Evolutionary conservation across 1,140 invertebrate species (phyloP).

Genomic region (Ooceraea biroi): DNA sequence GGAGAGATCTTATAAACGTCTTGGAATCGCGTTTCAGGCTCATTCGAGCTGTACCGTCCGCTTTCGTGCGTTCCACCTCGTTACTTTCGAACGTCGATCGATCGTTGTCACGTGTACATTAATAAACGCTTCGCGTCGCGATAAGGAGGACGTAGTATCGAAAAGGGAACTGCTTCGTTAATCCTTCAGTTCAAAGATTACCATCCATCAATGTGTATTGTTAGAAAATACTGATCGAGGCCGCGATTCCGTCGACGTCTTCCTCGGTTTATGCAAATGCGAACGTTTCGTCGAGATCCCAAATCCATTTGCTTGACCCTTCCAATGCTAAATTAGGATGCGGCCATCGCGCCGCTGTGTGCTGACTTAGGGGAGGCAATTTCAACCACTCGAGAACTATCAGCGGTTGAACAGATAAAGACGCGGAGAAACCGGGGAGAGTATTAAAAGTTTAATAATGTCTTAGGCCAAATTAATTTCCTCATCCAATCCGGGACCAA

Average conservation of each 20-base stretch:
- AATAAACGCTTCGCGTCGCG: not conserved
- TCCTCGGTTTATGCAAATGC: conserved; percentile 44
- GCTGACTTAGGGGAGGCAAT: conserved; percentile 32
- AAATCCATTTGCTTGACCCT: conserved; percentile 40
- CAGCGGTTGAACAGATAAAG: conserved; percentile 12
- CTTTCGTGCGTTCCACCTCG: not conserved
- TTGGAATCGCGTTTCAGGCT: conserved; percentile 17
- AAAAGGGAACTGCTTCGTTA: not conserved
- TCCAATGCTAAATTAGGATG: conserved; percentile 45
- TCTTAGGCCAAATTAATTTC: conserved; percentile 9
- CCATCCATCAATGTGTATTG: not conserved
- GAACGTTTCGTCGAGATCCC: conserved; percentile 6
- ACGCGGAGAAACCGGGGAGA: not conserved
- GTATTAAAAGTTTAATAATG: conserved; percentile 49
- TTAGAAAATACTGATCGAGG: not conserved
- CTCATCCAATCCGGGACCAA: not conserved
- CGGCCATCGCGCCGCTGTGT: conserved; percentile 4
- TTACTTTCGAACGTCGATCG: not conserved
- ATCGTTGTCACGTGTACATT: not conserved
- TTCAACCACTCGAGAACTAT: conserved; percentile 33
- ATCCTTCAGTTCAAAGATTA: conserved; percentile 9
- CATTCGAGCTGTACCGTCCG: not conserved
- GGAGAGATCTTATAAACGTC: conserved; percentile 30
- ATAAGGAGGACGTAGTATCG: not conserved
- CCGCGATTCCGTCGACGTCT: not conserved